Conservation (phyloP, 2,113 vertebrate species). For the Engystomops pustulosus region DNA sequence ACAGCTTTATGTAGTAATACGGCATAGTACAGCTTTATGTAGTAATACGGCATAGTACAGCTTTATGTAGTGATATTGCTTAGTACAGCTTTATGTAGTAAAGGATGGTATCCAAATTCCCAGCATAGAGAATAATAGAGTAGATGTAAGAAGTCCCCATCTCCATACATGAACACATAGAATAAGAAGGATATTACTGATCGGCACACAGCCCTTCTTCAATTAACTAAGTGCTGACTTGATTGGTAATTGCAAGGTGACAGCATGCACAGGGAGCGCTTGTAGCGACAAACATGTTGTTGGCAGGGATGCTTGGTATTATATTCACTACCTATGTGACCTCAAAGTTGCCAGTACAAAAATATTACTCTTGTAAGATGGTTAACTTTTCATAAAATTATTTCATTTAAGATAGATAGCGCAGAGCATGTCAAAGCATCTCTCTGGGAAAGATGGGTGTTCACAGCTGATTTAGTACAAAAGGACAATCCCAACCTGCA, state of each 20-base stretch:
- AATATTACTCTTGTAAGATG: background rate
- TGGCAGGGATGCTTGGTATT: conserved; percentile 7
- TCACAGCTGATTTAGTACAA: no score
- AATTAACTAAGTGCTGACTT: conserved; percentile 34
- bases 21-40: no score
- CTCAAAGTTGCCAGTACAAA: background rate
- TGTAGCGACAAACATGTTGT: conserved; percentile 1
- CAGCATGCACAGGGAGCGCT: conserved; percentile 16
- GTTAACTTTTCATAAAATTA: background rate
- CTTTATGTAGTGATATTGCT: no score
- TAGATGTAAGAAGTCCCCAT: background rate
- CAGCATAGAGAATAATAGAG: background rate
- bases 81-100: no score
- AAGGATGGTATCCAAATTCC: no score
- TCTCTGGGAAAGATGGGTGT: no score
- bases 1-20: no score
- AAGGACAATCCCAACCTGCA: no score
- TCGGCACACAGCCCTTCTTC: background rate
- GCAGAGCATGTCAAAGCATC: background rate
- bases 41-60: no score
- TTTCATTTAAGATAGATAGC: background rate
- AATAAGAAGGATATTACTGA: conserved; percentile 24
- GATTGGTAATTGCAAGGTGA: conserved; percentile 9
- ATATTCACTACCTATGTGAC: background rate
- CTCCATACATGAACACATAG: background rate